Percentiles rank a stretch among this genome's conserved stretches.
Conservation (phyloP, 2,797 vertebrate species). For the Apogon talboti region DNA sequence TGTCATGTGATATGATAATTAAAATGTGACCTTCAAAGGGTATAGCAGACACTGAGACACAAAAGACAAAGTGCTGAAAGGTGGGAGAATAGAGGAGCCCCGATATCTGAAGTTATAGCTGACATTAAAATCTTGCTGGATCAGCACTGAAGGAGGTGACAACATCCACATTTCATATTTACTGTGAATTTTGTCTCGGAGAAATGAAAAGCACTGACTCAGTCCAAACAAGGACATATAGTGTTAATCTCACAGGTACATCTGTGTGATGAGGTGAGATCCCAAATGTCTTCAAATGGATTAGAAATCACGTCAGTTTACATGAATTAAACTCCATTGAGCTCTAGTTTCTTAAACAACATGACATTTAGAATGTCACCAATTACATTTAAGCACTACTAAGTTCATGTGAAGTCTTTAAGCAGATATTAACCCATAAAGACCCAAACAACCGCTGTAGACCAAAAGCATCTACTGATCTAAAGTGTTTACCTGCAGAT, state of each 20-base stretch:
- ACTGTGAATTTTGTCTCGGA: constrained; percentile 32
- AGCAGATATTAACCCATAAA: no score
- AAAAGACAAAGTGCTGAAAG: constrained; percentile 4
- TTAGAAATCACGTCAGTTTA: constrained; percentile 3
- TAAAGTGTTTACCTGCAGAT: no score
- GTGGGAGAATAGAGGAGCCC: neutral
- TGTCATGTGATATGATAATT: constrained; percentile 6
- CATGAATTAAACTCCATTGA: neutral
- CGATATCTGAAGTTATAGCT: constrained; percentile 21
- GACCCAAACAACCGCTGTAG: no score
- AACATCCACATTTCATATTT: constrained; percentile 49
- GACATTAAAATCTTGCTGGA: constrained; percentile 55
- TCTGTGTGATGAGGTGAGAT: constrained; percentile 4
- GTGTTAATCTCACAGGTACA: constrained; percentile 23
- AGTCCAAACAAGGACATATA: neutral
- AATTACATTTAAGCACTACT: no score
- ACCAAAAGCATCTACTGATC: no score
- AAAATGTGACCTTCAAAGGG: constrained; percentile 16
- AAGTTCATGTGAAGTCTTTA: no score
- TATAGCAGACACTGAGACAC: neutral
- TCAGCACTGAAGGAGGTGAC: constrained; percentile 58
- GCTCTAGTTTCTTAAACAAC: no score
- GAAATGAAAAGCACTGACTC: constrained; percentile 31
- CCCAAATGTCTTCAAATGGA: neutral
- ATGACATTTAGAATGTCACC: no score